Conservation (phyloP, 2,888 invertebrate genomes). For the Clitarchus hookeri region DNA sequence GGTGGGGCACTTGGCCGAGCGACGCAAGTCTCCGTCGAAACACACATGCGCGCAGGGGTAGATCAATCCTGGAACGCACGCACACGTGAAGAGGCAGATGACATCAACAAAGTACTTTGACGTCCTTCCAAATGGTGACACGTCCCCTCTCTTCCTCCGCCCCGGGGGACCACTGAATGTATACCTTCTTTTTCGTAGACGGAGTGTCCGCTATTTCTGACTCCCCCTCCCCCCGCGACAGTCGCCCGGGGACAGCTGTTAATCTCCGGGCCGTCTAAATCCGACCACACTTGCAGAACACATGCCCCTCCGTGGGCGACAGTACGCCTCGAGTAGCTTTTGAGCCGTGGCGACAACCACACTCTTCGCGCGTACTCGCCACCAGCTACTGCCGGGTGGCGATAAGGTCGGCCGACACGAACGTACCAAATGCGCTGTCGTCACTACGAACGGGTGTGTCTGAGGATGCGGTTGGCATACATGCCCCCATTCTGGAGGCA, state of each 20-base stretch:
- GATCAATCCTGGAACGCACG: neutral
- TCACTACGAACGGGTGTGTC: too few species aligned
- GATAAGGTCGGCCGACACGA: too few species aligned
- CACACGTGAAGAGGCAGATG: neutral
- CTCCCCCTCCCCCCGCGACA: neutral
- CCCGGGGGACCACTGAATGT: neutral
- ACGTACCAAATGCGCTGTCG: too few species aligned
- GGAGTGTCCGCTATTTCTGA: slow-evolving; percentile 14
- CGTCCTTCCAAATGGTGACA: slow-evolving; percentile 24
- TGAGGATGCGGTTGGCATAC: too few species aligned
- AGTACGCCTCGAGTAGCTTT: too few species aligned
- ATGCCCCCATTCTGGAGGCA: too few species aligned
- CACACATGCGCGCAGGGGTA: neutral
- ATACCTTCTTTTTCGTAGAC: slow-evolving; percentile 2
- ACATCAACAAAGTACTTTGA: slow-evolving; percentile 26
- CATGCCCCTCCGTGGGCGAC: neutral
- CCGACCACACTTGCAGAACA: slow-evolving; percentile 14
- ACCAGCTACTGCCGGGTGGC: too few species aligned
- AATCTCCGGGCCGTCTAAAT: slow-evolving; percentile 8
- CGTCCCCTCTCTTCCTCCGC: neutral
- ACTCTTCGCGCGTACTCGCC: too few species aligned
- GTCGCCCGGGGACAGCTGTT: slow-evolving; percentile 14
- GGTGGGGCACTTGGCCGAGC: neutral
- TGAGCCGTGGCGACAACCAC: too few species aligned
- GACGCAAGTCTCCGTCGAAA: neutral